phyloP scores from a whole-genome alignment of 2,113 vertebrate species.

The Salvelinus sp. region DNA sequence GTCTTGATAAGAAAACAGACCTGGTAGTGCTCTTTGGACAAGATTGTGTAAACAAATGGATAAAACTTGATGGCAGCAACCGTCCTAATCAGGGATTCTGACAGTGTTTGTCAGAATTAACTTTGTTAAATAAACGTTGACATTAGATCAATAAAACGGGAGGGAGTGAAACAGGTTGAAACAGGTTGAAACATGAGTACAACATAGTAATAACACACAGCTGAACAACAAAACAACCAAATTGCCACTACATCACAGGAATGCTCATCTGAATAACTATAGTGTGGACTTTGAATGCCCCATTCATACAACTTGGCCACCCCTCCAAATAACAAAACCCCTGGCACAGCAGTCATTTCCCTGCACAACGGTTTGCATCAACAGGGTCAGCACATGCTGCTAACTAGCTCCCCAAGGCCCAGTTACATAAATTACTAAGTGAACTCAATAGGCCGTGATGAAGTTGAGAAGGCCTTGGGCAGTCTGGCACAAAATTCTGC shows the following conservation, averaged over 20 bases:
- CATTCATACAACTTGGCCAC: neutral
- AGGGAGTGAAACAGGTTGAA: neutral
- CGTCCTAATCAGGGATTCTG: too few relatives aligned
- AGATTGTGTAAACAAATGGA: neutral
- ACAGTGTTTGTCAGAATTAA: too few relatives aligned
- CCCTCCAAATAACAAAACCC: neutral
- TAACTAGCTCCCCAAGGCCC: too few relatives aligned
- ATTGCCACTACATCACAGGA: neutral
- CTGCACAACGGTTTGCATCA: neutral
- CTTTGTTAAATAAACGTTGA: too few relatives aligned
- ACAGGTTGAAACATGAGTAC: neutral
- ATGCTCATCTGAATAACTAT: neutral
- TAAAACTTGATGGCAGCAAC: neutral
- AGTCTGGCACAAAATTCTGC: too few relatives aligned
- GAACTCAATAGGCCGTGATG: neutral
- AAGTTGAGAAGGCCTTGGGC: neutral
- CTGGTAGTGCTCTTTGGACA: neutral
- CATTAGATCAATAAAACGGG: too few relatives aligned
- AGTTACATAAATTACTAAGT: slow-evolving; percentile 27
- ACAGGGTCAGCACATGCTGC: neutral
- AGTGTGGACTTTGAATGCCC: neutral
- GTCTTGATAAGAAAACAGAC: neutral
- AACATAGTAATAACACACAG: neutral
- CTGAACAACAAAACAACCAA: neutral
- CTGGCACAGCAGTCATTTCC: slow-evolving; percentile 1